Evolutionary conservation across 2,113 vertebrate genomes (phyloP), one percentile per base, ranked within the genome.

Genomic region (Cyprinus carpio): DNA sequence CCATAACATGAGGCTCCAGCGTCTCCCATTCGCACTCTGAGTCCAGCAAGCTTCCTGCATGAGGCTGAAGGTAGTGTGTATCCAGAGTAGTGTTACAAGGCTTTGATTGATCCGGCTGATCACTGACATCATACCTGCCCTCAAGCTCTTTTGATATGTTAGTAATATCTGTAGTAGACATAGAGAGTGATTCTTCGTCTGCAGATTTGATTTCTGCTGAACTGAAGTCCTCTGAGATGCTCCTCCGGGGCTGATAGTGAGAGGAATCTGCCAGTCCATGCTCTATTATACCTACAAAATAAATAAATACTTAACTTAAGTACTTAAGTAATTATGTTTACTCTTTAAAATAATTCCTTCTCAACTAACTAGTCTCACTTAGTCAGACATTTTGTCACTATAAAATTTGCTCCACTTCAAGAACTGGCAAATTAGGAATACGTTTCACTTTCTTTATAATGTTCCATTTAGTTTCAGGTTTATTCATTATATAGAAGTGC

Each of bases 21-120:
- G 96, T 98, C 93, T 99, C 98, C 98, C 98, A 99, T 92, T 99
- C 97, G 87, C 96, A 97, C 90, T 99, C 97, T 0, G 96, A 97
- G 0, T 95, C 97, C 0, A 96, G 96, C 31, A 97, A 97, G 60
- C 93, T 11, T 94, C 92, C 25, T 31, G 49, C 18, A 10, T 96
- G 96, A 31, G 93, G 95, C 81, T 95, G 95, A 88, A 96, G 91
- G 87, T 82, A 93, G 46, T 93, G 93, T 80, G 88, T 87, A 10
- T 89, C 72, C 4, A 88, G 89, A 0, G 79, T 89, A 0, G 86
- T 49, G 87, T 83, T 87, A 79, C 72, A 64, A 23, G 78, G 1
- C 5, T 65, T 54, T 6, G 64, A 81, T 56, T 72, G 84, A 91
- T 25, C 40, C 83, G 34, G n/a, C 88, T 49, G 84, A 13, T 81